Percentiles rank a stretch among this genome's conserved stretches.
Conservation (phyloP, 2,113 vertebrate genomes). For the Campylomormyrus numenius region DNA sequence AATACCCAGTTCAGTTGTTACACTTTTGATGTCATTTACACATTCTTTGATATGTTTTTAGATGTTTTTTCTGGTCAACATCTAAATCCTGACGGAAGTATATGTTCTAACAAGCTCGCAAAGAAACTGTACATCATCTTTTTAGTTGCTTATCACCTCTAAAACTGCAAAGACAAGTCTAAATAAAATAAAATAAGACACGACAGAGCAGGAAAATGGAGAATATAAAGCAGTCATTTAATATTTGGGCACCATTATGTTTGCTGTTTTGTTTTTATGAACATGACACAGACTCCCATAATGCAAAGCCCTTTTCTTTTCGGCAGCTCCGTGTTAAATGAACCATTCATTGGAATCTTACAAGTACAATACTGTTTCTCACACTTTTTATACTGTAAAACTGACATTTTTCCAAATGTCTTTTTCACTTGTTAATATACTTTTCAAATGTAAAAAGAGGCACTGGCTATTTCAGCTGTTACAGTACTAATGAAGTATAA, state of each 20-base stretch:
- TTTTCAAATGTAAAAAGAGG: slow-evolving; percentile 34
- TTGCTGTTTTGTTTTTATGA: background rate
- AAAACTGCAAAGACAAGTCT: background rate
- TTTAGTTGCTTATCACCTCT: background rate
- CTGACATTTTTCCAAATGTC: slow-evolving; percentile 57
- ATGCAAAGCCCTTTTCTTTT: slow-evolving; percentile 30
- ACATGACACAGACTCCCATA: slow-evolving; percentile 30
- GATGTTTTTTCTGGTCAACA: background rate
- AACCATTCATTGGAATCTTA: slow-evolving; percentile 42
- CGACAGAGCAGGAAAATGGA: background rate
- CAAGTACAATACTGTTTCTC: slow-evolving; percentile 45
- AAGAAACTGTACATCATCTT: background rate
- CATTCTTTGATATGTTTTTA: background rate
- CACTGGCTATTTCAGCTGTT: slow-evolving; percentile 31
- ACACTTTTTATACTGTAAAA: slow-evolving; percentile 40
- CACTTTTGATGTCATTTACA: background rate
- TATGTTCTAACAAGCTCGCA: background rate
- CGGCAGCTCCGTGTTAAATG: slow-evolving; percentile 33
- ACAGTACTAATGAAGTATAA: slow-evolving; percentile 30
- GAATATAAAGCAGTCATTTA: background rate
- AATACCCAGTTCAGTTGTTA: background rate
- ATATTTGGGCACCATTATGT: background rate
- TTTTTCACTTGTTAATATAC: slow-evolving; percentile 49
- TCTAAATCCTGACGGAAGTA: background rate
- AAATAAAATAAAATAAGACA: background rate